Percentiles rank a stretch among this genome's conserved stretches.
phyloP scores from a whole-genome alignment of 2,113 vertebrate species.

The Myanophis thanlyinensis region DNA sequence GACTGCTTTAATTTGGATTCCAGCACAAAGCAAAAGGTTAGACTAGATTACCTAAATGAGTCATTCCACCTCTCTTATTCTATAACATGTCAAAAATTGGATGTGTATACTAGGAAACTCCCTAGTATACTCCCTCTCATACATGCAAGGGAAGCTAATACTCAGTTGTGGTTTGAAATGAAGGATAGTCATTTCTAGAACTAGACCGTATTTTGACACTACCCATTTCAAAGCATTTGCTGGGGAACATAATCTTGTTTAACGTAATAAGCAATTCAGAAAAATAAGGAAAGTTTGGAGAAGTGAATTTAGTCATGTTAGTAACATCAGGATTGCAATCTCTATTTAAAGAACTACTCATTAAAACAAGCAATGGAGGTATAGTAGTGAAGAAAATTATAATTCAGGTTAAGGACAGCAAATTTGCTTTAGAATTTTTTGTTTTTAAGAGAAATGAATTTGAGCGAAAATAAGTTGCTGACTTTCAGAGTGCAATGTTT shows the following conservation, averaged over 20 bases:
- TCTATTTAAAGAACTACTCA: not conserved
- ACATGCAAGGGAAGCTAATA: not conserved
- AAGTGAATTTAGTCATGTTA: slow-evolving; percentile 14
- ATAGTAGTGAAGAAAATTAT: not conserved
- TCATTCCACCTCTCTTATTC: not conserved
- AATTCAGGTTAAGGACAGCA: not conserved
- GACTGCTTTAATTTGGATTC: not conserved
- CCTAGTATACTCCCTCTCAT: too few relatives aligned
- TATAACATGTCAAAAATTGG: not conserved
- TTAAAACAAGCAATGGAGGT: not conserved
- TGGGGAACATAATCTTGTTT: not conserved
- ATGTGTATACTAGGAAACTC: not conserved
- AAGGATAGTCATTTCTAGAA: not conserved
- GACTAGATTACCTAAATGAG: not conserved
- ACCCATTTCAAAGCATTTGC: not conserved
- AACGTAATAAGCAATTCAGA: not conserved
- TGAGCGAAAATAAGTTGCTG: not conserved
- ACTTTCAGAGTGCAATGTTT: not conserved
- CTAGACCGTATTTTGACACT: not conserved
- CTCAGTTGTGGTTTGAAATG: not conserved
- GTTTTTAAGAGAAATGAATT: not conserved
- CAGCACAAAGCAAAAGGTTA: not conserved
- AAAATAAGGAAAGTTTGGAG: not conserved
- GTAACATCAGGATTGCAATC: slow-evolving; percentile 9
- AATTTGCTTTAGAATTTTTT: not conserved